Percentiles rank a stretch among this genome's conserved stretches.
Evolutionary conservation across 2,797 vertebrate species (phyloP).

Genomic region (Tragopan temminckii): DNA sequence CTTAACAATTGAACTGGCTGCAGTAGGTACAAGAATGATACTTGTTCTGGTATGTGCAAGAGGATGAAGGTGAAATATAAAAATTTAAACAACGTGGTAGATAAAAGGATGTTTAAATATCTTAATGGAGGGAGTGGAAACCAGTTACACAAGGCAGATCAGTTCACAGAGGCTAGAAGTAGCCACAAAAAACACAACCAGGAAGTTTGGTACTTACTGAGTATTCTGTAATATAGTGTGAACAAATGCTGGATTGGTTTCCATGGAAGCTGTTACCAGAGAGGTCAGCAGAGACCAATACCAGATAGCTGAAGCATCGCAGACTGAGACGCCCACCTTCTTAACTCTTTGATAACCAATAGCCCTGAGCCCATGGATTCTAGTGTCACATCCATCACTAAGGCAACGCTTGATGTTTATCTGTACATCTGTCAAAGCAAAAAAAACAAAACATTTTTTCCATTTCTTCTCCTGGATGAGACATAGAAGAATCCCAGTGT

Average conservation of each 20-base stretch:
- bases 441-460: not conserved
- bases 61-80: not conserved
- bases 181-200: not conserved
- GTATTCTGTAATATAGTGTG: constrained; percentile 95
- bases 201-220: constrained; percentile 85
- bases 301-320: constrained; percentile 98
- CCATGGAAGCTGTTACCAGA: constrained; percentile 96
- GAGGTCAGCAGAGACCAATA: constrained; percentile 97
- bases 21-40: not conserved
- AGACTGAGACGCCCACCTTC: constrained; percentile 93
- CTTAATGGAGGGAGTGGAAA: not conserved
- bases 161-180: not conserved
- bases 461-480: not conserved
- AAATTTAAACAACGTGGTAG: not conserved
- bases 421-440: constrained; percentile 89
- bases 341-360: constrained; percentile 94
- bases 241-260: constrained; percentile 93
- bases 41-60: not conserved
- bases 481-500: not conserved
- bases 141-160: not conserved
- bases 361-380: constrained; percentile 94
- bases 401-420: constrained; percentile 98
- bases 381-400: constrained; percentile 96
- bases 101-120: not conserved
- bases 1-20: not conserved